Conservation (phyloP, 2,888 invertebrate species). For the Pristionchus mayeri region DNA sequence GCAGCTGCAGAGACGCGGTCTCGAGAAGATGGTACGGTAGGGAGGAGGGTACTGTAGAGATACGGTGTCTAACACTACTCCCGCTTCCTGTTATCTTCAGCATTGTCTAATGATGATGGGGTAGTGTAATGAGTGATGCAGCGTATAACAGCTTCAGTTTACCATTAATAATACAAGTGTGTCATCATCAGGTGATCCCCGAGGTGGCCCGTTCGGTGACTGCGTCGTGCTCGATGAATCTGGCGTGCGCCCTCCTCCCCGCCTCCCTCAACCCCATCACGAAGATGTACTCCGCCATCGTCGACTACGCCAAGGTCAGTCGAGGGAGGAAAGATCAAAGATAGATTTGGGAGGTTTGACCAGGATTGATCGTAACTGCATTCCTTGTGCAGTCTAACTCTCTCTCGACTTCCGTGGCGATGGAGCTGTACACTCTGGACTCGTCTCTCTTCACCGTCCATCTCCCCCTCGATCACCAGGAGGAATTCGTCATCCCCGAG, state of each 20-base stretch:
- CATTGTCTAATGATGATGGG: too few species aligned
- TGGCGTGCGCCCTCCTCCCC: not conserved
- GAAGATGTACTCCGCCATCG: slow-evolving; percentile 37
- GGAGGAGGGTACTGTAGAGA: not conserved
- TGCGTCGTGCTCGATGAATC: not conserved
- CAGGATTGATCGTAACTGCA: too few species aligned
- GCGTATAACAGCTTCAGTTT: too few species aligned
- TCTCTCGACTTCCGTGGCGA: not conserved
- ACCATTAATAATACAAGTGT: too few species aligned
- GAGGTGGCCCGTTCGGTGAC: slow-evolving; percentile 1
- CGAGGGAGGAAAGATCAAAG: not conserved
- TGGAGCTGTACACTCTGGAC: slow-evolving; percentile 25
- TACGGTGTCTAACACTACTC: too few species aligned
- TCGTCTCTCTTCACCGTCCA: slow-evolving; percentile 54
- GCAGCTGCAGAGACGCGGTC: slow-evolving; percentile 43
- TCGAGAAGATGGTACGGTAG: slow-evolving; percentile 40
- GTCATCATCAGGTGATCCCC: slow-evolving; percentile 43
- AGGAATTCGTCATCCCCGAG: slow-evolving; percentile 69
- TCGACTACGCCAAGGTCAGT: slow-evolving; percentile 30
- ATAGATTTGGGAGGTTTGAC: not conserved
- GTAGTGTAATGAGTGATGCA: not conserved
- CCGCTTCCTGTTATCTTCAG: too few species aligned
- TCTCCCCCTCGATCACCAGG: slow-evolving; percentile 66
- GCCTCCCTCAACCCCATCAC: slow-evolving; percentile 33
- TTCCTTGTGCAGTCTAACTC: slow-evolving; percentile 31